Evolutionary conservation across 2,113 vertebrate species (phyloP).

Genomic region (Psettodes erumei): DNA sequence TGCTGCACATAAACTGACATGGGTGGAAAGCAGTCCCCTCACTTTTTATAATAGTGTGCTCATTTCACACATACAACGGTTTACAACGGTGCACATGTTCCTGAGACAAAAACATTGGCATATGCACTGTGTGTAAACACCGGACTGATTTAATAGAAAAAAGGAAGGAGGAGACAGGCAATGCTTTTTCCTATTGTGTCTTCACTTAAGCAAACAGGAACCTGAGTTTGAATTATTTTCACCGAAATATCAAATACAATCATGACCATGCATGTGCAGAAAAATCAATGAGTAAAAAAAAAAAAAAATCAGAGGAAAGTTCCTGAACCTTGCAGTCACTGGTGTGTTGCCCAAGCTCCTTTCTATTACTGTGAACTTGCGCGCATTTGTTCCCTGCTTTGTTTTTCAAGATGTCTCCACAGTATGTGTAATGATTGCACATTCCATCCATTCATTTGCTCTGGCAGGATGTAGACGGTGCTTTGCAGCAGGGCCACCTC

Average conservation of each 20-base stretch:
- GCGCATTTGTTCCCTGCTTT: constrained; percentile 21
- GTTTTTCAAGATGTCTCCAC: constrained; percentile 45
- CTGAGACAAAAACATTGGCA: neutral
- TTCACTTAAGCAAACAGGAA: neutral
- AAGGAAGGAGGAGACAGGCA: neutral
- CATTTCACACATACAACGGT: constrained; percentile 3
- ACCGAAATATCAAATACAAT: neutral
- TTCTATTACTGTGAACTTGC: neutral
- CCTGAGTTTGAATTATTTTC: neutral
- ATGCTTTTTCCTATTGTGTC: neutral
- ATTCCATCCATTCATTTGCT: constrained; percentile 31
- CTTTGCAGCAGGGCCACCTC: constrained; percentile 39
- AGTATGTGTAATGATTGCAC: constrained; percentile 55
- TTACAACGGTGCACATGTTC: neutral
- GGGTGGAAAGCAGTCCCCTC: neutral
- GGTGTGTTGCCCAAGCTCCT: neutral
- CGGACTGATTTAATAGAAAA: neutral
- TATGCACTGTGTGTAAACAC: neutral
- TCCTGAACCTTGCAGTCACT: neutral
- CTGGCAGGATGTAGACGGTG: constrained; percentile 39
- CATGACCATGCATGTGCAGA: neutral
- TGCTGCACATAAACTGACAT: constrained; percentile 11
- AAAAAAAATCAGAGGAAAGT: constrained; percentile 15
- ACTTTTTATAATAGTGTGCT: neutral
- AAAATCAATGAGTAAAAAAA: constrained; percentile 6